Evolutionary conservation across 2,888 invertebrate genomes (phyloP), one percentile per base, ranked within the genome.

Genomic region (Orthosia gothica): DNA sequence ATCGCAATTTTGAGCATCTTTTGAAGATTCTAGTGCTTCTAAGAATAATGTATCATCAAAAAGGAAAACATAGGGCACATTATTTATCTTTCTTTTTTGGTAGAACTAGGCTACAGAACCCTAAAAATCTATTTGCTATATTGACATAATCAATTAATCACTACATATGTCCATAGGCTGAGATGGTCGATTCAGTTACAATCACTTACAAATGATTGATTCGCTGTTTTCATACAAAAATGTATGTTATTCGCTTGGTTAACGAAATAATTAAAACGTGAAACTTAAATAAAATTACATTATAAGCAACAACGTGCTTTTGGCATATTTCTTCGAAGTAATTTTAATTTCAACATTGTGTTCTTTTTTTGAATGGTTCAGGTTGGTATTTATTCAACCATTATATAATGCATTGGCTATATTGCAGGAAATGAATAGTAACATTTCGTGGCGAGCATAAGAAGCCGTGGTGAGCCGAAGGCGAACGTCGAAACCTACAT

Each of bases 91-190:
- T 26, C 26, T n/a, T 3, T 26, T 26, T 26, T 4, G 4, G 26
- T 26, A 26, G 26, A 26, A 4, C 26, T 26, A 26, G 26, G 26
- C 26, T 32, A 32, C 5, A 59, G 0, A 32, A 32, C 5, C n/a
- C 12, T 18, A n/a, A n/a, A 59, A n/a, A 59, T n/a, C 7, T 49
- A 18, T 7, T 65, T 45, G n/a, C 15, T 16, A 2, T 5, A 64
- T n/a, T 64, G 66, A 26, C 45, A 5, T 26, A 5, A 65, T 65
- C n/a, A 64, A 66, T 23, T 23, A 23, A 23, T 47, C 18, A 26
- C 11, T 5, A 23, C 15, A 66, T 11, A 47, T 47, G n/a, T 26
- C 16, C 65, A 7, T 16, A 26, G 23, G 26, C 7, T 54, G 7
- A 7, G 4, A n/a, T 32, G 23, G 65, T 26, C 45, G 12, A 67